Percentiles rank a stretch among this genome's conserved stretches.
phyloP scores from a whole-genome alignment of 2,113 vertebrate species.

The Ceyx margarethae region DNA sequence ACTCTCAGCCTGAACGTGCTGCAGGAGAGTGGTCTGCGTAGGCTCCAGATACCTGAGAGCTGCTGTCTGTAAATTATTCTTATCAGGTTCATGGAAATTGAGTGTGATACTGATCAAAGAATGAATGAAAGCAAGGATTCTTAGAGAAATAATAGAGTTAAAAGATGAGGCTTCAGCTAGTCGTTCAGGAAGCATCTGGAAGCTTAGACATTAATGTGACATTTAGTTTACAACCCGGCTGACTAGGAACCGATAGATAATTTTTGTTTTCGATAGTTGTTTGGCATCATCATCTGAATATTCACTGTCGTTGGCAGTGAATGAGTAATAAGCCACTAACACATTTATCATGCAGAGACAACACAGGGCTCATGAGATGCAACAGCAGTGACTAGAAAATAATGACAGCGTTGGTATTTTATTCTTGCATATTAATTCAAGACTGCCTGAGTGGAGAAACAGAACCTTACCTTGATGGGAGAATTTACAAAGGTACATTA shows the following conservation, averaged over 20 bases:
- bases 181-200: conserved; percentile 26
- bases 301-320: conserved; percentile 35
- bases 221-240: conserved; percentile 44
- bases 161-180: background rate
- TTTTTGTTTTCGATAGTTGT: conserved; percentile 59
- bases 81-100: background rate
- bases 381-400: conserved; percentile 3
- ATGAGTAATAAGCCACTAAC: conserved; percentile 47
- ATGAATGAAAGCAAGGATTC: background rate
- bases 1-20: background rate
- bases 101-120: background rate
- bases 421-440: conserved; percentile 7
- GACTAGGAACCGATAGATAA: conserved; percentile 52
- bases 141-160: background rate
- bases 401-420: background rate
- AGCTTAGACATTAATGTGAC: conserved; percentile 18
- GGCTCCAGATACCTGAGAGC: background rate
- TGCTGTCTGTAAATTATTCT: background rate
- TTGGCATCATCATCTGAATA: conserved; percentile 56
- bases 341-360: conserved; percentile 46
- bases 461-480: background rate
- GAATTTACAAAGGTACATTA: accelerated
- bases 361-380: background rate
- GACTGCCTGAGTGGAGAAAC: background rate
- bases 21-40: background rate